A percentile compares a stretch with the other conserved stretches of the same genome.
These are phyloP conservation scores for Verasper variegatus DNA, from an alignment of 2,113 vertebrate genomes.

Conservation along the genomic window DNA sequence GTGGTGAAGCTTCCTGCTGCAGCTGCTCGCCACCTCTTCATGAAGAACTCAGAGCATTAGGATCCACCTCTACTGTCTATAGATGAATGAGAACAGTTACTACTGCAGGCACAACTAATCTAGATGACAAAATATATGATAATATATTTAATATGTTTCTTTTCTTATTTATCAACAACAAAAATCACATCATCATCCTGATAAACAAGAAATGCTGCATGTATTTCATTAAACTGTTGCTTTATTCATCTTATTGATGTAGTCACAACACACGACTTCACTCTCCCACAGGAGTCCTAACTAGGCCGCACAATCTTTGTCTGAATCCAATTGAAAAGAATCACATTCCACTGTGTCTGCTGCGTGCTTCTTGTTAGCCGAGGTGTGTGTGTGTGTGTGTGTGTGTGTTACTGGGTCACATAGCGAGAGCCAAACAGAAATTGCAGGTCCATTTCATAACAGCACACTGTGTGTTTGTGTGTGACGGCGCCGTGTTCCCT, in stretches of 20 bases:
- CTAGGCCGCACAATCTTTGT: constrained; percentile 4
- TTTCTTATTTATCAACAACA: neutral
- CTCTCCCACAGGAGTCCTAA: neutral
- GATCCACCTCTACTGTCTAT: neutral
- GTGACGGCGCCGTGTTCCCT: constrained; percentile 60
- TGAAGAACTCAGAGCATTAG: neutral
- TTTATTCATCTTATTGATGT: constrained; percentile 5
- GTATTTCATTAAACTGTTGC: neutral
- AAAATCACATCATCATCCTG: too few relatives aligned
- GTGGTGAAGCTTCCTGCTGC: neutral
- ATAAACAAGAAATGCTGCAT: neutral
- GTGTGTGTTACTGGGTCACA: constrained; percentile 32
- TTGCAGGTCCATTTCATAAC: constrained; percentile 66
- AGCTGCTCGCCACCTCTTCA: neutral
- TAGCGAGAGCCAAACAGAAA: constrained; percentile 24
- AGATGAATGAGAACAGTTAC: neutral
- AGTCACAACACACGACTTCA: neutral
- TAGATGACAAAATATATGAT: neutral
- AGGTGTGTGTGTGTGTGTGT: constrained; percentile 2
- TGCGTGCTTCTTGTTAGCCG: constrained; percentile 8
- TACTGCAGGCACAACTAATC: neutral
- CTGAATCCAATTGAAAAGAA: constrained; percentile 29
- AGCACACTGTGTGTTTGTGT: constrained; percentile 59
- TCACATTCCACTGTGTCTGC: constrained; percentile 29
- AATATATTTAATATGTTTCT: neutral